Conservation (phyloP, 2,797 vertebrate genomes). For the Toxotes lorentzi region DNA sequence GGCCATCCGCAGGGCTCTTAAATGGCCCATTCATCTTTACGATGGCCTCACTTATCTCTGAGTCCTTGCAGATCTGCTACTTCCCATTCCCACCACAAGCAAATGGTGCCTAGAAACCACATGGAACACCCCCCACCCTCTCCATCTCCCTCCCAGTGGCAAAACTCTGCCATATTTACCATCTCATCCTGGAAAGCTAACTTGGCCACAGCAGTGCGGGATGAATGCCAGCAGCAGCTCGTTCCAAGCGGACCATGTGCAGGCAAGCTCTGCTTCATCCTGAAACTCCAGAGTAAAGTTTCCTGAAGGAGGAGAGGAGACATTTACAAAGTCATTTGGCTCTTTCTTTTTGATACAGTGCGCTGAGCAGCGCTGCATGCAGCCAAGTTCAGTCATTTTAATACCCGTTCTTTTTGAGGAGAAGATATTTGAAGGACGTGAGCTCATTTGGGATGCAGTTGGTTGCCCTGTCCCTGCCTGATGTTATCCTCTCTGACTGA, state of each 20-base stretch:
- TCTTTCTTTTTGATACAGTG: slow-evolving; percentile 54
- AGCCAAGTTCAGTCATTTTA: slow-evolving; percentile 58
- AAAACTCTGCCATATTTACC: slow-evolving; percentile 79
- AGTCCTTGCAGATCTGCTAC: slow-evolving; percentile 73
- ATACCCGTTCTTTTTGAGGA: slow-evolving; percentile 47
- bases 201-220: slow-evolving; percentile 69
- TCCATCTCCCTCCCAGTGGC: slow-evolving; percentile 63
- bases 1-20: slow-evolving; percentile 65
- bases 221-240: slow-evolving; percentile 66
- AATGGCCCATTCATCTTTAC: slow-evolving; percentile 75
- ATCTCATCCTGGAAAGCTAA: slow-evolving; percentile 72
- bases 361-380: slow-evolving; percentile 35
- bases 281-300: slow-evolving; percentile 61
- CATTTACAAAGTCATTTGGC: slow-evolving; percentile 69
- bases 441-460: slow-evolving; percentile 76
- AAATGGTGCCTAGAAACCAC: slow-evolving; percentile 78
- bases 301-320: slow-evolving; percentile 46
- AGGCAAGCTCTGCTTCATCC: slow-evolving; percentile 63
- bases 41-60: slow-evolving; percentile 77
- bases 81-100: slow-evolving; percentile 81
- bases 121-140: slow-evolving; percentile 62
- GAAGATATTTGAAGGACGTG: slow-evolving; percentile 74
- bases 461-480: slow-evolving; percentile 63
- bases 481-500: slow-evolving; percentile 76
- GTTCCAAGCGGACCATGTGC: slow-evolving; percentile 70